Conservation (phyloP, 1,140 invertebrate species). For the Drosophila pseudoobscura region DNA sequence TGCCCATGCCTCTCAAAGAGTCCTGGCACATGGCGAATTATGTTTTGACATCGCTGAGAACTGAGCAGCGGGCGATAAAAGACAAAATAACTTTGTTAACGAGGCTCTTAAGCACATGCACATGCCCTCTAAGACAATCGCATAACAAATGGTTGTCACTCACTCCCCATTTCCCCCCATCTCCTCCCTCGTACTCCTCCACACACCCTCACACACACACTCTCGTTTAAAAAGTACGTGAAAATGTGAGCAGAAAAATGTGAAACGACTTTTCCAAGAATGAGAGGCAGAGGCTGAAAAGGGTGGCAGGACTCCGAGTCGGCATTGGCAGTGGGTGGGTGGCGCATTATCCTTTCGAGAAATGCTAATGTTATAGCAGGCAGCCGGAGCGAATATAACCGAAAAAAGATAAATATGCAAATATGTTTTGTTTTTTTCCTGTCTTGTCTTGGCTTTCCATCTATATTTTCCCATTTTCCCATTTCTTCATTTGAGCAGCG, state of each 20-base stretch:
- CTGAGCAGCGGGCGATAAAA: slow-evolving; percentile 71
- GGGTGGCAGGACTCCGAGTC: neutral
- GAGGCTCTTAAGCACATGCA: slow-evolving; percentile 77
- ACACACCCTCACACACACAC: neutral
- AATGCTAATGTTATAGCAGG: slow-evolving; percentile 72
- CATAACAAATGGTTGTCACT: slow-evolving; percentile 42
- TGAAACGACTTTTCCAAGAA: slow-evolving; percentile 52
- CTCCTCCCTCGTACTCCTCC: neutral
- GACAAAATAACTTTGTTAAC: slow-evolving; percentile 83
- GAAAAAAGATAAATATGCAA: slow-evolving; percentile 78
- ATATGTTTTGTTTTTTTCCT: slow-evolving; percentile 58
- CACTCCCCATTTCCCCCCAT: neutral
- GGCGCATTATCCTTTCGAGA: slow-evolving; percentile 71
- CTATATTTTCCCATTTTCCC: slow-evolving; percentile 11
- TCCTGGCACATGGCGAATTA: slow-evolving; percentile 69
- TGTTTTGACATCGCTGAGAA: slow-evolving; percentile 62
- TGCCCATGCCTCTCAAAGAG: slow-evolving; percentile 6
- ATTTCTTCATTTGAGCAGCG: slow-evolving; percentile 11
- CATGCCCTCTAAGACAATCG: slow-evolving; percentile 28
- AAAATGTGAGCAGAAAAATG: slow-evolving; percentile 64
- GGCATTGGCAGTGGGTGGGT: neutral
- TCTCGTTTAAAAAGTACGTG: slow-evolving; percentile 47
- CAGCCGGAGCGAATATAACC: slow-evolving; percentile 44
- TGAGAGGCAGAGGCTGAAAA: neutral
- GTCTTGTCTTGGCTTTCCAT: slow-evolving; percentile 22